Conservation (phyloP, 2,113 vertebrate species). For the Rhinolophus sinicus region DNA sequence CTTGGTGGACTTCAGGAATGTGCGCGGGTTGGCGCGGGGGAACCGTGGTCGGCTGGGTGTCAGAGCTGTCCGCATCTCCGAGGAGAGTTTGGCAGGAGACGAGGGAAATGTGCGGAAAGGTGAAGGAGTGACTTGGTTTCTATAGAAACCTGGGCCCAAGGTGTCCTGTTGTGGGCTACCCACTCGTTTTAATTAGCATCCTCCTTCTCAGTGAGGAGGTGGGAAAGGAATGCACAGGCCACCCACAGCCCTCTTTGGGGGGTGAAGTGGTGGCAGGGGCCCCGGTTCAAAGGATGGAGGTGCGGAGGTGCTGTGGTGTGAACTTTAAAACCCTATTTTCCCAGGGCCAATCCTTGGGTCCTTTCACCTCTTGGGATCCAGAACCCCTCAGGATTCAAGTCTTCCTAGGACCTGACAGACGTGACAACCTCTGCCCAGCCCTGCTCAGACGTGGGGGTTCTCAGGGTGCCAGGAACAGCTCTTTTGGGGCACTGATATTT, state of each 20-base stretch:
- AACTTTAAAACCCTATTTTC: background rate
- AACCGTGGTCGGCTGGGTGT: background rate
- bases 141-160: constrained; percentile 59
- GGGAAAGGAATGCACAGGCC: background rate
- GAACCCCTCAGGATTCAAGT: background rate
- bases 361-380: background rate
- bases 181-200: constrained; percentile 9
- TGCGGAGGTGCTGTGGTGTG: rapidly evolving
- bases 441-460: background rate
- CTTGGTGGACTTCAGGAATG: rapidly evolving
- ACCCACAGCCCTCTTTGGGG: background rate
- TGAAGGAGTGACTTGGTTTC: constrained; percentile 57
- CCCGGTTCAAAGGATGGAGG: background rate
- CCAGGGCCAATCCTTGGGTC: background rate
- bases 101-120: background rate
- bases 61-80: background rate
- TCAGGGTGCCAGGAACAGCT: background rate
- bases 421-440: background rate
- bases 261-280: background rate
- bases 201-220: background rate
- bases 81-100: background rate
- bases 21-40: background rate
- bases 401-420: background rate
- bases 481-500: background rate
- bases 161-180: background rate